Evolutionary conservation across 1,140 invertebrate species (phyloP), one percentile per base, ranked within the genome.

Genomic region (Geopemphigus sp.): DNA sequence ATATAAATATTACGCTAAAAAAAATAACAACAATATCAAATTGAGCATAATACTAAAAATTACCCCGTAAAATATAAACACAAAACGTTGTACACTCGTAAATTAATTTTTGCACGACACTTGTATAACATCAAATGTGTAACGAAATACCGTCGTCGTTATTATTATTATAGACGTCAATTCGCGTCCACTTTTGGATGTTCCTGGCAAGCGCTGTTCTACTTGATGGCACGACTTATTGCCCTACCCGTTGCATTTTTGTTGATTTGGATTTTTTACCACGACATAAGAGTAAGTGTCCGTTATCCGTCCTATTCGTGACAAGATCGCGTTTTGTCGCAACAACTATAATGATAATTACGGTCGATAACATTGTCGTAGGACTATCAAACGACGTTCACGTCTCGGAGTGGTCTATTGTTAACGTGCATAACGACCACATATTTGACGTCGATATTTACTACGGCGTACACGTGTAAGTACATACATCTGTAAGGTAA

Each of bases 241-340:
- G 85, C 92, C 0, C 83, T 96, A 17, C 95, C 95, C 1, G 86
- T 93, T 17, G 91, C 92, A 63, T 92, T 93, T 84, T 89, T 91
- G 17, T 86, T 95, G 12, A 83, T 96, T 19, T 95, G 93, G 89
- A 85, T 92, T 10, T 92, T 96, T 82, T 96, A 95, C 83, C 91
- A 89, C 76, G 91, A 90, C 83, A 87, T 90, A 81, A 87, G 90
- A 84, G 90, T 91, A 86, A 85, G 82, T 82, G n/a, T 24, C 10
- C 17, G 5, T 10, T 15, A 5, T 15, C 14, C 6, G 14, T 12
- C 8, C 12, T 50, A 50, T 12, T 50, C 47, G 12, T 12, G 47
- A 50, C 14, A 50, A 6, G 53, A 19, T 19, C 53, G 53, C 10
- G 1, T 54, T 54, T 54, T 54, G 53, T 54, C 53, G 19, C 12